phyloP scores from a whole-genome alignment of 2,797 vertebrate genomes.

The Acropternis orthonyx region DNA sequence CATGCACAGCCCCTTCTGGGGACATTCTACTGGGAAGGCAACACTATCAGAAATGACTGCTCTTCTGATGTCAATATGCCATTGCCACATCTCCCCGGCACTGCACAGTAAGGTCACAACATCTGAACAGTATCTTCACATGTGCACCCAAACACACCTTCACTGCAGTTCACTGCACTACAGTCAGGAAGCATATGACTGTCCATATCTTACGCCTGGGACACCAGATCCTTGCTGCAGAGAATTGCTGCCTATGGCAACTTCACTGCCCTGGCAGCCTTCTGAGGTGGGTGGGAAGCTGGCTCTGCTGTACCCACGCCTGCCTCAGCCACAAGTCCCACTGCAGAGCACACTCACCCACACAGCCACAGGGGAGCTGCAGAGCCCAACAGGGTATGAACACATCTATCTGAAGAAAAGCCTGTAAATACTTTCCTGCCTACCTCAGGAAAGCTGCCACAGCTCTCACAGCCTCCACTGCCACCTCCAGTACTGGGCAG shows the following conservation, averaged over 20 bases:
- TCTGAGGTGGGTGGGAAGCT: background rate
- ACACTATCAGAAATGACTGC: background rate
- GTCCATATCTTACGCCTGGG: background rate
- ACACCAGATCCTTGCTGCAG: background rate
- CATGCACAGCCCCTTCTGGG: background rate
- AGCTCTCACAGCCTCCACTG: conserved; percentile 80
- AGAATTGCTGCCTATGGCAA: background rate
- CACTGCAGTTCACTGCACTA: background rate
- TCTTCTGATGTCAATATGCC: background rate
- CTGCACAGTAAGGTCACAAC: background rate
- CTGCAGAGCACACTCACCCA: conserved; percentile 1
- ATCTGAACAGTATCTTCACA: background rate
- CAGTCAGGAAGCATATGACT: background rate
- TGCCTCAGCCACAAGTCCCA: conserved; percentile 19
- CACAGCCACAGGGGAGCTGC: conserved; percentile 4
- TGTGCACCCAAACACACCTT: background rate
- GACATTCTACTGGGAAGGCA: background rate
- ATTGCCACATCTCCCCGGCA: background rate
- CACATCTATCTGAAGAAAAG: background rate
- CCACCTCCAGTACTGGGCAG: conserved; percentile 83
- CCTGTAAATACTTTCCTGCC: background rate
- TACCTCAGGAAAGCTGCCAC: conserved; percentile 88
- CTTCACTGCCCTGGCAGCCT: background rate
- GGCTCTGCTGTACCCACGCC: background rate
- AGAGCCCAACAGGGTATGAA: background rate